Percentiles rank a stretch among this genome's conserved stretches.
Conservation (phyloP, 2,113 vertebrate species). For the Atractosteus spatula region DNA sequence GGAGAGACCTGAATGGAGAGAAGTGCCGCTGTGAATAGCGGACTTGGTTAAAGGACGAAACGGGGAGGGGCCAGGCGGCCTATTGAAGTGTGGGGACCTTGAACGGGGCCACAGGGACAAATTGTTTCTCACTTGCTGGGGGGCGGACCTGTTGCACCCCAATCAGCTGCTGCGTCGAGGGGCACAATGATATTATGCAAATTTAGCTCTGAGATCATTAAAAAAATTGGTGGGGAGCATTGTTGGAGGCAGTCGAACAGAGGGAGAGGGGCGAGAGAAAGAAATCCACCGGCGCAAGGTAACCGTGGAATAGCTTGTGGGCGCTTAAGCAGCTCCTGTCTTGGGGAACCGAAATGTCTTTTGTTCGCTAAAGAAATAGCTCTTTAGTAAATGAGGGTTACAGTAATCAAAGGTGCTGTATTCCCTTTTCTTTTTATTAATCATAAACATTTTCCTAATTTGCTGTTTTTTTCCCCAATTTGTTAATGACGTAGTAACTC, state of each 20-base stretch:
- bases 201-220: constrained; percentile 8
- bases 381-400: too few relatives aligned
- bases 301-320: too few relatives aligned
- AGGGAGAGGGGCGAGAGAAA: too few relatives aligned
- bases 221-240: background rate
- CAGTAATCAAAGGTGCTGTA: too few relatives aligned
- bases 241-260: background rate
- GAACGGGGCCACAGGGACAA: constrained; percentile 35
- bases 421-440: too few relatives aligned
- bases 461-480: too few relatives aligned
- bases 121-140: constrained; percentile 19
- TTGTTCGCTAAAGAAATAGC: too few relatives aligned
- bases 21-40: constrained; percentile 48
- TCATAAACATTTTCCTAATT: too few relatives aligned
- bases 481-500: too few relatives aligned
- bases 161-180: constrained; percentile 15
- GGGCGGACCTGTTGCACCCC: constrained; percentile 20
- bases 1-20: constrained; percentile 31
- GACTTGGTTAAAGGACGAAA: constrained; percentile 53
- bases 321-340: too few relatives aligned
- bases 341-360: too few relatives aligned
- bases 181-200: constrained; percentile 29
- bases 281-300: too few relatives aligned
- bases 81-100: constrained; percentile 40
- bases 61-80: constrained; percentile 40